Conservation (phyloP, 1,140 invertebrate genomes). For the Drosophila pruinosa region DNA sequence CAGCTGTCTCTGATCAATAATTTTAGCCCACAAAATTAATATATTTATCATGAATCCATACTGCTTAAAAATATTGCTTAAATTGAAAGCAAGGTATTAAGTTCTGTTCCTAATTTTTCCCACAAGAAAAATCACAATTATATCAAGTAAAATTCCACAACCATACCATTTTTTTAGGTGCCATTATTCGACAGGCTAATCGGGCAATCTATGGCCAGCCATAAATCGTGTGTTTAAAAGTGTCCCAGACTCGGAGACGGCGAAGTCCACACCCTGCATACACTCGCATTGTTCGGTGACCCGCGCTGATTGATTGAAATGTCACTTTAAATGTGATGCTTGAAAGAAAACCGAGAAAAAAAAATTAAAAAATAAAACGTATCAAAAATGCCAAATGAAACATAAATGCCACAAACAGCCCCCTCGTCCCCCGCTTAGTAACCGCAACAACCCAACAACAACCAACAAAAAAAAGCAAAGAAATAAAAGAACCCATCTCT, state of each 20-base stretch:
- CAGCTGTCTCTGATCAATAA: too few relatives aligned
- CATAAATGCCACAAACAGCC: constrained; percentile 65
- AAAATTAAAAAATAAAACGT: constrained; percentile 60
- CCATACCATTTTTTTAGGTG: background rate
- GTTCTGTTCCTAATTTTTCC: background rate
- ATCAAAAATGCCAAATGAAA: constrained; percentile 79
- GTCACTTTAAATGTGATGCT: constrained; percentile 71
- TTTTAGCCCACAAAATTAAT: too few relatives aligned
- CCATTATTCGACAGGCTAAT: constrained; percentile 23
- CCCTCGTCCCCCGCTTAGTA: background rate
- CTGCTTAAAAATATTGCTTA: too few relatives aligned
- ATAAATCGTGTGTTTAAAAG: constrained; percentile 48
- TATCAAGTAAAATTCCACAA: background rate
- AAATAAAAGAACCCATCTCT: background rate
- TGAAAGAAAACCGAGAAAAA: constrained; percentile 27
- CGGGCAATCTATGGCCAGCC: constrained; percentile 27
- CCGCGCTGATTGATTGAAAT: constrained; percentile 78
- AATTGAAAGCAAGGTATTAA: background rate
- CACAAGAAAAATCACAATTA: background rate
- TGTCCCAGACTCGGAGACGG: background rate
- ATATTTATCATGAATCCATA: too few relatives aligned
- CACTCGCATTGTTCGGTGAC: constrained; percentile 17
- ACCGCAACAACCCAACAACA: constrained; percentile 42
- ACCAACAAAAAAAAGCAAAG: background rate
- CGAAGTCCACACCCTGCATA: background rate